Conservation (phyloP, 1,140 invertebrate genomes). For the Heterodera schachtii region DNA sequence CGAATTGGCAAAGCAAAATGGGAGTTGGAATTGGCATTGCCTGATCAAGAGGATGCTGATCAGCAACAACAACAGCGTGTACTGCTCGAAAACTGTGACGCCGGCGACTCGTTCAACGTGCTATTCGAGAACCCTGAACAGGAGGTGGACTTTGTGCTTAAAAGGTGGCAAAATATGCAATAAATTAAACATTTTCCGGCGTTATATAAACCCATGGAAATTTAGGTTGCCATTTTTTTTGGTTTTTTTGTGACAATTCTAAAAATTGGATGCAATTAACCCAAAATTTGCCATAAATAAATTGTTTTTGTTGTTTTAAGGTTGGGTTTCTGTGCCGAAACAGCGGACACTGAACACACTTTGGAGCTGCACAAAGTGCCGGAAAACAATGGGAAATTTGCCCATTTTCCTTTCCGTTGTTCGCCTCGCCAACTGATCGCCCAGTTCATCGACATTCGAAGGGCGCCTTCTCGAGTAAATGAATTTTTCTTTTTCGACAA, state of each 20-base stretch:
- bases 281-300: neutral
- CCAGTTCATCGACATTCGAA: neutral
- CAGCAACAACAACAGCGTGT: too few species aligned
- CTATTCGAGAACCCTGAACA: constrained; percentile 34
- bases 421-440: neutral
- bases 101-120: constrained; percentile 40
- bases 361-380: neutral
- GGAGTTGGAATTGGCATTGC: neutral
- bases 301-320: neutral
- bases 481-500: too few species aligned
- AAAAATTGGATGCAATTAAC: too few species aligned
- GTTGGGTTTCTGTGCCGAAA: neutral
- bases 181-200: too few species aligned
- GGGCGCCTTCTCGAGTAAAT: neutral
- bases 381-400: neutral
- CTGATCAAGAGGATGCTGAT: neutral
- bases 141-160: constrained; percentile 33
- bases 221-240: too few species aligned
- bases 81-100: constrained; percentile 25
- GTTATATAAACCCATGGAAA: too few species aligned
- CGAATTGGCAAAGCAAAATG: neutral
- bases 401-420: neutral
- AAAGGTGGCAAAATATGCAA: too few species aligned
- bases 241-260: too few species aligned
- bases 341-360: neutral